Base-by-base conservation (phyloP, 1,140 invertebrate species). In the Melipona quadrifasciata region DNA sequence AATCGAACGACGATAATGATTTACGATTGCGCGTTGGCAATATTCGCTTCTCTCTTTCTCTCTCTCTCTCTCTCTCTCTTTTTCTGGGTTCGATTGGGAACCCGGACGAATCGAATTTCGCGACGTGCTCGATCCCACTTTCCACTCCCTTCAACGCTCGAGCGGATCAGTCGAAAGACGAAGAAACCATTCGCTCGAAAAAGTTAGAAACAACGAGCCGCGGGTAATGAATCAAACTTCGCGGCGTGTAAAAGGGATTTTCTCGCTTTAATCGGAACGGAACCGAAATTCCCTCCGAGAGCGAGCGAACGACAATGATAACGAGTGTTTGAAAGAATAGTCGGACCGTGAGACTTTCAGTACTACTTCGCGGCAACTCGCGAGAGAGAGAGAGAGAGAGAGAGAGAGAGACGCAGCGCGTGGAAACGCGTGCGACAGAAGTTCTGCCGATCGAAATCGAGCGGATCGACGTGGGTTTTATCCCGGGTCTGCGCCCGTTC, bases 1-100 rank as follows among this genome's bases (percentile, higher is more conserved):
- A 84, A 80, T 51, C 21, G 34, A 65, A 73, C 78, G 77, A 80
- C 55, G 70, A 84, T 80, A 74, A 80, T 84, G 82, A 84, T 84
- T 84, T 80, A 80, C 82, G 82, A 57, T 84, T 39, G 55, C 0
- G 8, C 16, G n/a, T n/a, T 12, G 34, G 67, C 39, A 47, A 47
- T 47, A 11, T 47, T 74, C 10, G 39, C 2, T 31, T 61, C n/a
- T 31, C 31, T 31, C 31, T 31, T 2, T 31, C 2, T 31, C 31
- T 31, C 31, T 31, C 31, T 31, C 31, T 58, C 34, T 61, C 39
- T 4, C 65, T 31, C n/a, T n/a, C n/a, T 58, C 34, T n/a, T n/a
- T n/a, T n/a, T n/a, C 14, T 17, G 65, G 53, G 19, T 53, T 70
- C 47, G 39, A 55, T 53, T 53, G 39, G n/a, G 19, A 34, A 67